Base-by-base conservation (phyloP, 1,140 invertebrate species). In the Drosophila ogumai region DNA sequence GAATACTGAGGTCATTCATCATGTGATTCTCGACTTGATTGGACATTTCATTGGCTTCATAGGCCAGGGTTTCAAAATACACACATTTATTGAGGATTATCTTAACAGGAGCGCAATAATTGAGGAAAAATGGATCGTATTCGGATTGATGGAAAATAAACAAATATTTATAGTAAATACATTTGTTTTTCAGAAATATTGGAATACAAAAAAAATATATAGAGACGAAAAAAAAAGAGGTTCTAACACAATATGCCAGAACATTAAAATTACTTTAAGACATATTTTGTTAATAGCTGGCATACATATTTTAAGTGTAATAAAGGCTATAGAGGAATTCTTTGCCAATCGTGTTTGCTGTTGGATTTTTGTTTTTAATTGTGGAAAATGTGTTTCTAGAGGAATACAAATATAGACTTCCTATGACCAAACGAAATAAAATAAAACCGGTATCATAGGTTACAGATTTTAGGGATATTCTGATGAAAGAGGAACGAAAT, bases 1-100 rank as follows among this genome's bases (percentile, higher is more conserved):
- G 49, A 68, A 77, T 68, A 64, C 74, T 68, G 43, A 68, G 64
- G 74, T 77, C 74, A 77, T 77, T 77, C 73, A 77, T 77, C 74
- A 77, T 77, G 74, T 50, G 73, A 77, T 68, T 77, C 74, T 56
- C 28, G 56, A 61, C 55, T 77, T 77, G 74, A 77, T 77, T 77
- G 74, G 74, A 77, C 74, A 77, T 67, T 67, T 77, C 69, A 43
- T 36, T 36, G 69, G 69, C 44, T 55, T 76, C 47, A 63, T 74
- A 54, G 68, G 41, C 52, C 17, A 72, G 41, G 69, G 69, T 59
- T 50, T 50, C 67, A 34, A 50, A 71, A 72, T 72, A 71, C 68
- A 71, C 13, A 58, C 34, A 43, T 66, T 19, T 55, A 72, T 72
- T 49, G 52, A 19, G 44, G 31, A 72, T 71, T 71, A 47, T 71